These are phyloP conservation scores for Mergus octosetaceus DNA, from an alignment of 2,797 vertebrate genomes.

Conservation along the genomic window DNA sequence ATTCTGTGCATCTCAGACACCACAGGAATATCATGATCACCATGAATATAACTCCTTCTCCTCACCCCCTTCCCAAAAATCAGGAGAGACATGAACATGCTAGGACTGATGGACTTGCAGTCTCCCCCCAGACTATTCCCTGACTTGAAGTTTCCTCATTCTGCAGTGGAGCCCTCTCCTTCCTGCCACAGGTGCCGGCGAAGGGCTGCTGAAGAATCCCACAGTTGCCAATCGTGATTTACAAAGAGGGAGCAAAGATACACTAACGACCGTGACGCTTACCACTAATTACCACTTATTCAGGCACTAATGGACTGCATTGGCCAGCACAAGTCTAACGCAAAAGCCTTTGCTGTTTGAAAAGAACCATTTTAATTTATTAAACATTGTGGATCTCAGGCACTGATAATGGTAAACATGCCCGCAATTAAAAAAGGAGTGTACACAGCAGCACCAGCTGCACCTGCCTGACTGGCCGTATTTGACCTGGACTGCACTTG, in stretches of 20 bases:
- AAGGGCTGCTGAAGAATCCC: not conserved
- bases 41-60: not conserved
- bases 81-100: not conserved
- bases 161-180: not conserved
- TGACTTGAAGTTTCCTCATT: not conserved
- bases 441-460: not conserved
- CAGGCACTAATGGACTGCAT: constrained; percentile 38
- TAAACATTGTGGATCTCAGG: not conserved
- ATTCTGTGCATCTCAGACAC: not conserved
- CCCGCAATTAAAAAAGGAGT: not conserved
- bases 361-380: not conserved
- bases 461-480: not conserved
- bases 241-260: constrained; percentile 35
- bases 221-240: constrained; percentile 31
- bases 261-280: constrained; percentile 10
- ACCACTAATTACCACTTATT: constrained; percentile 63
- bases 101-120: not conserved
- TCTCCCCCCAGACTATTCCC: not conserved
- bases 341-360: constrained; percentile 14
- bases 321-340: not conserved
- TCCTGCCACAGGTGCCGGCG: not conserved
- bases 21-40: not conserved
- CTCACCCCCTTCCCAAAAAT: not conserved
- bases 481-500: not conserved
- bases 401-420: not conserved